These are phyloP conservation scores for Amphimedon queenslandica DNA, from an alignment of 37 sponge, comb jelly and placozoan genomes.

Conservation along the genomic window DNA sequence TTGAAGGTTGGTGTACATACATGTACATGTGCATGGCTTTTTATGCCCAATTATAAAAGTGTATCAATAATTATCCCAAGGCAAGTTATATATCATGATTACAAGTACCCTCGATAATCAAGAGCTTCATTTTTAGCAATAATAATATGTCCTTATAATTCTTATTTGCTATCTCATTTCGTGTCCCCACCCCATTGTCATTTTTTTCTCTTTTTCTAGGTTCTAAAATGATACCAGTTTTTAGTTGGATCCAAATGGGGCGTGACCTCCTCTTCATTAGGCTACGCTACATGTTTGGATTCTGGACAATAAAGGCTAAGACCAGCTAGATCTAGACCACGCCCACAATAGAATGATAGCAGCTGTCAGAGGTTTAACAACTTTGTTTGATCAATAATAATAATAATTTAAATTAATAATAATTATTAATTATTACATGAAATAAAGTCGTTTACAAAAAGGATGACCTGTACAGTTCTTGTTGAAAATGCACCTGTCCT, in stretches of 20 bases:
- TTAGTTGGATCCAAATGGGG: constrained; percentile 97
- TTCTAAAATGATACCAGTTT: constrained; percentile 91
- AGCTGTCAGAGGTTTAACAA: neutral
- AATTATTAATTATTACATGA: no score
- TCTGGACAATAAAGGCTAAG: constrained; percentile 58
- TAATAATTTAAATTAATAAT: no score
- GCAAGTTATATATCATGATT: no score
- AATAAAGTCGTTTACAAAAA: neutral
- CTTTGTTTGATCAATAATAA: no score
- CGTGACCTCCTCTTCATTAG: constrained; percentile 87
- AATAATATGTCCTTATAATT: neutral
- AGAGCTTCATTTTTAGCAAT: neutral
- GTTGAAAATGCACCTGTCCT: no score
- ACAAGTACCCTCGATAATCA: neutral
- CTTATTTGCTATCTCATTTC: no score
- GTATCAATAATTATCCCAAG: no score
- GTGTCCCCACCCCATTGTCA: neutral
- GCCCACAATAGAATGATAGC: neutral
- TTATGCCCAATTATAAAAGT: neutral
- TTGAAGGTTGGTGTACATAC: constrained; percentile 65
- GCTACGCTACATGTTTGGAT: constrained; percentile 71
- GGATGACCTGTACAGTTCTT: neutral
- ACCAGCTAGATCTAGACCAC: neutral
- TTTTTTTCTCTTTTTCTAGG: constrained; percentile 37
- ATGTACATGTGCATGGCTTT: neutral